Evolutionary conservation across 2,888 invertebrate species (phyloP).

Genomic region (Oscheius sp.): DNA sequence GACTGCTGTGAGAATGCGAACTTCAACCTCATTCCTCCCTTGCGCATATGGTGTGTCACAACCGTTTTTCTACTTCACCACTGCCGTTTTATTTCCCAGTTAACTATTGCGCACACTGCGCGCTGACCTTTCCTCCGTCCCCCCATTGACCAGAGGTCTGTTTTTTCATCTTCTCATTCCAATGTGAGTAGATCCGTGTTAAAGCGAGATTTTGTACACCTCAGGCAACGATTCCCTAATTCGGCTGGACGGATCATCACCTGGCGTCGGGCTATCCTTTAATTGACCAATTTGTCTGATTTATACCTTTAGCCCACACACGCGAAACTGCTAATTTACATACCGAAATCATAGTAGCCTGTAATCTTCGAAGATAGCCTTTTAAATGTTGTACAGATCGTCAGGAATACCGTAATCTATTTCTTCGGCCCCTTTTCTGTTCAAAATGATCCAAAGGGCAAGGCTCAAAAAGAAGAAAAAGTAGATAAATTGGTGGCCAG

Average conservation of each 20-base stretch:
- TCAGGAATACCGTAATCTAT: neutral
- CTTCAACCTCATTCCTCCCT: neutral
- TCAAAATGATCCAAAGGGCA: no score
- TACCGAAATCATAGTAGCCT: slow-evolving; percentile 7
- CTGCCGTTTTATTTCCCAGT: slow-evolving; percentile 24
- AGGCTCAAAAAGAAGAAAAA: neutral
- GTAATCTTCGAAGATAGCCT: neutral
- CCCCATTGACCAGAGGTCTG: neutral
- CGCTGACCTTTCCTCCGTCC: slow-evolving; percentile 6
- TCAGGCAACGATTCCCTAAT: slow-evolving; percentile 18
- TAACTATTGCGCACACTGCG: slow-evolving; percentile 11
- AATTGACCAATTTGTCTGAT: slow-evolving; percentile 37
- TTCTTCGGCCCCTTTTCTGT: neutral
- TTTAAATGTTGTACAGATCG: neutral
- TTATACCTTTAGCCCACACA: slow-evolving; percentile 31
- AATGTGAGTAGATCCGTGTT: neutral
- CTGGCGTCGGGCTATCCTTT: slow-evolving; percentile 35
- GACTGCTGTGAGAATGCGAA: neutral
- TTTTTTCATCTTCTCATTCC: slow-evolving; percentile 2
- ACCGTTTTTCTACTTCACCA: slow-evolving; percentile 20
- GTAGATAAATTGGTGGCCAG: neutral
- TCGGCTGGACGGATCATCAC: slow-evolving; percentile 28
- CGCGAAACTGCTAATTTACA: slow-evolving; percentile 22
- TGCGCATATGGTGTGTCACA: slow-evolving; percentile 32
- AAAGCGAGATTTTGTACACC: slow-evolving; percentile 23